These are phyloP conservation scores for Pempheris klunzingeri DNA, from an alignment of 2,797 vertebrate species.

Conservation along the genomic window DNA sequence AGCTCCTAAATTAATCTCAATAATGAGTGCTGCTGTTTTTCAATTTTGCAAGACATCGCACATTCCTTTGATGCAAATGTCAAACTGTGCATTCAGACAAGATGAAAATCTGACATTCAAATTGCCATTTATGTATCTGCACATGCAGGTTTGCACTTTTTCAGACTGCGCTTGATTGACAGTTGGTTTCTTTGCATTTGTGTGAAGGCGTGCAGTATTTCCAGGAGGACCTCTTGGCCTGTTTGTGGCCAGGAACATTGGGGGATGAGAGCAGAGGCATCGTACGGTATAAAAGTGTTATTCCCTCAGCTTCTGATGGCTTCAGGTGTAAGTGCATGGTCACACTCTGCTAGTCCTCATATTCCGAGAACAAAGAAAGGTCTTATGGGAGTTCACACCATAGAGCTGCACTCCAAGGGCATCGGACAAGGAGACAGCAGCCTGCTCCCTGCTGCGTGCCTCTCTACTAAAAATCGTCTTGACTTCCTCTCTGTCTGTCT, in stretches of 20 bases:
- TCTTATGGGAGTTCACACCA: slow-evolving; percentile 75
- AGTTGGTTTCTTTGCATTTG: slow-evolving; percentile 19
- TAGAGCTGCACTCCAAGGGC: slow-evolving; percentile 77
- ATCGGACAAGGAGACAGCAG: slow-evolving; percentile 71
- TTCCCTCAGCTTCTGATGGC: slow-evolving; percentile 58
- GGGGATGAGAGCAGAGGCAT: slow-evolving; percentile 43
- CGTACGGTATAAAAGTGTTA: slow-evolving; percentile 55
- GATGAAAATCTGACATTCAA: slow-evolving; percentile 65
- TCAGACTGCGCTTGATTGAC: slow-evolving; percentile 25
- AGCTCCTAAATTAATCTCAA: slow-evolving; percentile 55
- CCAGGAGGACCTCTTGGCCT: slow-evolving; percentile 44
- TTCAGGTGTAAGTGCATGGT: slow-evolving; percentile 72
- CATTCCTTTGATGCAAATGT: slow-evolving; percentile 66
- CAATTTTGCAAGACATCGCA: slow-evolving; percentile 37
- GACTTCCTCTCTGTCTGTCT: slow-evolving; percentile 32
- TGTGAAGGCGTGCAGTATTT: slow-evolving; percentile 34
- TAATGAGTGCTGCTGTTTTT: slow-evolving; percentile 47
- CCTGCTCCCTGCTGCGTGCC: slow-evolving; percentile 48
- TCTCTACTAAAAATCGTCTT: slow-evolving; percentile 38
- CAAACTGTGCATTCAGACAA: slow-evolving; percentile 53
- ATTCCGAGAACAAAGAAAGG: slow-evolving; percentile 76
- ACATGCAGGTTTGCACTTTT: slow-evolving; percentile 41
- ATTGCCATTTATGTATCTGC: slow-evolving; percentile 56
- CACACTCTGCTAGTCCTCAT: slow-evolving; percentile 67
- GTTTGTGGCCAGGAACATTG: slow-evolving; percentile 32